phyloP scores from a whole-genome alignment of 2,797 vertebrate species.

The Paedocypris micromegethes region DNA sequence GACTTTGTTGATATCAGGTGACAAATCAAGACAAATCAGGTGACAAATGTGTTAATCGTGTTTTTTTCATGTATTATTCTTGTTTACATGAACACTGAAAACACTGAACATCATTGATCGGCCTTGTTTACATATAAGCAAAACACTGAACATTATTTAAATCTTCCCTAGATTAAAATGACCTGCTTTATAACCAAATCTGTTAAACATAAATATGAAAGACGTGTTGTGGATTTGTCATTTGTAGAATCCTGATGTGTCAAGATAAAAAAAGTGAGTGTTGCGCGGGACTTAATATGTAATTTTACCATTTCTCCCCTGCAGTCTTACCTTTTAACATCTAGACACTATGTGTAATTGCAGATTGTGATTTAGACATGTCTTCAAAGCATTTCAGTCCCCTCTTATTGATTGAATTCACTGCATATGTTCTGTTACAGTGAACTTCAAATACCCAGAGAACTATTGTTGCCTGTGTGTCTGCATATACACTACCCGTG shows the following conservation, averaged over 20 bases:
- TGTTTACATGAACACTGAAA: neutral
- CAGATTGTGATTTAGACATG: neutral
- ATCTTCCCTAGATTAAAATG: neutral
- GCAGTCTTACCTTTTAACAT: neutral
- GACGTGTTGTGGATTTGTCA: slow-evolving; percentile 1
- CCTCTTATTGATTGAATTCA: neutral
- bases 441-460: neutral
- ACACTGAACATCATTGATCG: neutral
- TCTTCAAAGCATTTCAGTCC: slow-evolving; percentile 2
- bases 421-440: neutral
- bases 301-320: neutral
- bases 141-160: neutral
- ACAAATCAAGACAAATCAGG: too few relatives aligned
- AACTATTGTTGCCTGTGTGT: neutral
- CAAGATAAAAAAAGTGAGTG: slow-evolving; percentile 2
- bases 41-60: neutral
- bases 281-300: slow-evolving; percentile 1
- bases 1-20: too few relatives aligned
- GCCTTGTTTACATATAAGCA: neutral
- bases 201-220: neutral
- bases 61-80: neutral
- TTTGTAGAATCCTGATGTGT: neutral
- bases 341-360: neutral
- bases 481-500: too few relatives aligned
- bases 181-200: neutral